Evolutionary conservation across 2,888 invertebrate species (phyloP).

Genomic region (Ormyrus rosae): DNA sequence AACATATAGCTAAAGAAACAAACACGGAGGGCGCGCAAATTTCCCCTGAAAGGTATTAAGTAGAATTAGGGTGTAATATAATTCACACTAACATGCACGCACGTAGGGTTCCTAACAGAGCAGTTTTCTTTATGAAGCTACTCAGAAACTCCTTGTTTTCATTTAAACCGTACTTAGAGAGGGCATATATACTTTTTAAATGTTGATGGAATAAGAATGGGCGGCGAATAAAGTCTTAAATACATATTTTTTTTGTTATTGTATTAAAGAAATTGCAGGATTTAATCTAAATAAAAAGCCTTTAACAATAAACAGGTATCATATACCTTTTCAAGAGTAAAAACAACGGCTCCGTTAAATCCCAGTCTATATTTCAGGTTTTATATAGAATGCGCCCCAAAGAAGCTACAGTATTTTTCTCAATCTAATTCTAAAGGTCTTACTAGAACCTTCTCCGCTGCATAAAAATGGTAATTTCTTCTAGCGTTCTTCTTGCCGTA

Average conservation of each 20-base stretch:
- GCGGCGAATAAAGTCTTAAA: too few relatives aligned
- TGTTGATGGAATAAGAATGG: too few relatives aligned
- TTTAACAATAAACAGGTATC: too few relatives aligned
- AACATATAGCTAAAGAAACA: slow-evolving; percentile 14
- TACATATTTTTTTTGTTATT: too few relatives aligned
- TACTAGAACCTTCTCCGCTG: not conserved
- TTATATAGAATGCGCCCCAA: not conserved
- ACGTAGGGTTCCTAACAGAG: not conserved
- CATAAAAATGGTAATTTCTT: slow-evolving; percentile 4
- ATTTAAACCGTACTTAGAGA: not conserved
- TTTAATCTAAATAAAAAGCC: too few relatives aligned
- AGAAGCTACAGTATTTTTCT: not conserved
- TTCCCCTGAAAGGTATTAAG: not conserved
- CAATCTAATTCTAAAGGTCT: slow-evolving; percentile 7
- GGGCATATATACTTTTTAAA: too few relatives aligned
- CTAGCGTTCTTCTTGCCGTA: not conserved
- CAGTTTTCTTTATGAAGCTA: not conserved
- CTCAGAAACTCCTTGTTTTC: not conserved
- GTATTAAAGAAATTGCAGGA: too few relatives aligned
- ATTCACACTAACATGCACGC: too few relatives aligned
- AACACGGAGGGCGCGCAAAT: not conserved
- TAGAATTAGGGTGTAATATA: too few relatives aligned
- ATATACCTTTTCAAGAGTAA: too few relatives aligned
- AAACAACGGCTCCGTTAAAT: not conserved
- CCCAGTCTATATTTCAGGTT: not conserved